Base-by-base conservation (phyloP, 2,113 vertebrate genomes). In the Myxocyprinus asiaticus region DNA sequence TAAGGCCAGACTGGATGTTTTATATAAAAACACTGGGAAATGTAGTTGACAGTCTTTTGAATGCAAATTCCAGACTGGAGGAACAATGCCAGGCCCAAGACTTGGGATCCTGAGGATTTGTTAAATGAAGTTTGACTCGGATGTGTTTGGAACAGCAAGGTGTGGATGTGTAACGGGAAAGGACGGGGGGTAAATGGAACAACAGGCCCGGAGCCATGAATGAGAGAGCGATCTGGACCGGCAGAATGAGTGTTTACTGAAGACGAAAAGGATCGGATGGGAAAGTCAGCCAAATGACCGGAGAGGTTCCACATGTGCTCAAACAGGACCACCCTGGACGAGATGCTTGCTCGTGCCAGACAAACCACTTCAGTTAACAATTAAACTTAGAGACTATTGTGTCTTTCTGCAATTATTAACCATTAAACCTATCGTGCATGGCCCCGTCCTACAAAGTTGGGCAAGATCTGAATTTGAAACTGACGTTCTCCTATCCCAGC, bases 271-370 rank as follows among this genome's bases (percentile, higher is more conserved):
- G 68, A 22, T 75, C 47, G 22, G 22, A 33, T 65, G 33, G 64
- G 45, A 33, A 65, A 45, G 67, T 80, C 73, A 83, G 62, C 58
- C 77, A 76, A 53, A 79, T 58, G 65, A 70, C 44, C n/a, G 69
- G 53, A 61, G 58, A 72, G 78, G 71, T 65, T 80, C 8, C 15
- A 72, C 44, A 58, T 72, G 70, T 42, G 33, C 47, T 64, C 14
- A n/a, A 58, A 68, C 17, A 47, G 47, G 82, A 81, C 82, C 82
- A 84, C 82, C 82, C 63, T 68, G 82, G 78, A 78, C 4, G 8
- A 78, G 64, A 69, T 14, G 6, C 51, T 10, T 5, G 12, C 42
- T 5, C 8, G 8, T 51, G 55, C 68, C 56, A 73, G 17, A 76
- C 42, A 68, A 77, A 78, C 55, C 33, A 14, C 12, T 45, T 72